Evolutionary conservation across 2,797 vertebrate genomes (phyloP).

Genomic region (Xerus rutilus): DNA sequence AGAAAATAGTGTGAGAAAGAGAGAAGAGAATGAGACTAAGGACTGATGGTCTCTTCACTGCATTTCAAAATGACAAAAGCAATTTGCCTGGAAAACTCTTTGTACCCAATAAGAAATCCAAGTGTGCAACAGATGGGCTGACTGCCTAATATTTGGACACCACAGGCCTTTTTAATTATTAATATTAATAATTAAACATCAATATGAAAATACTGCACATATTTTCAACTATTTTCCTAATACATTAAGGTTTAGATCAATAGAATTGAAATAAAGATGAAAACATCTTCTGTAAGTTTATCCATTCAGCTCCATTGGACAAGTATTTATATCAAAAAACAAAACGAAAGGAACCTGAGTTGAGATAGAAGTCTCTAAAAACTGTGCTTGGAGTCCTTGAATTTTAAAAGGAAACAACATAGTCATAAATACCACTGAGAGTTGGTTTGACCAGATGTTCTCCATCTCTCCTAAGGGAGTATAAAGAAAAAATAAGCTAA

Average conservation of each 20-base stretch:
- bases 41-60: neutral
- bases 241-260: conserved; percentile 34
- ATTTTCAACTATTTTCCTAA: conserved; percentile 45
- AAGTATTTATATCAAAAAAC: conserved; percentile 17
- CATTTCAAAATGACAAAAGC: conserved; percentile 71
- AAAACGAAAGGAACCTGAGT: neutral
- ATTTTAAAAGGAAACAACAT: conserved; percentile 57
- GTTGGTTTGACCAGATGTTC: conserved; percentile 37
- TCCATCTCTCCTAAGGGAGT: conserved; percentile 9
- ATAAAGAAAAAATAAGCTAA: conserved; percentile 36
- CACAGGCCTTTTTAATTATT: conserved; percentile 53
- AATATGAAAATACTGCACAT: conserved; percentile 6
- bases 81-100: conserved; percentile 64
- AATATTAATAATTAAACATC: conserved; percentile 71
- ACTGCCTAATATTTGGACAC: conserved; percentile 37
- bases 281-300: neutral
- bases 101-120: conserved; percentile 72
- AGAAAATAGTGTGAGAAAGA: conserved; percentile 2
- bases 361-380: conserved; percentile 25
- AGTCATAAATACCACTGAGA: conserved; percentile 48
- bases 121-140: conserved; percentile 59
- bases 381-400: neutral
- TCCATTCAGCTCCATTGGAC: neutral
- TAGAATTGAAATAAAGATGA: conserved; percentile 37
- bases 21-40: neutral